Evolutionary conservation across 2,113 vertebrate genomes (phyloP).

Genomic region (Nycticorax nycticorax): DNA sequence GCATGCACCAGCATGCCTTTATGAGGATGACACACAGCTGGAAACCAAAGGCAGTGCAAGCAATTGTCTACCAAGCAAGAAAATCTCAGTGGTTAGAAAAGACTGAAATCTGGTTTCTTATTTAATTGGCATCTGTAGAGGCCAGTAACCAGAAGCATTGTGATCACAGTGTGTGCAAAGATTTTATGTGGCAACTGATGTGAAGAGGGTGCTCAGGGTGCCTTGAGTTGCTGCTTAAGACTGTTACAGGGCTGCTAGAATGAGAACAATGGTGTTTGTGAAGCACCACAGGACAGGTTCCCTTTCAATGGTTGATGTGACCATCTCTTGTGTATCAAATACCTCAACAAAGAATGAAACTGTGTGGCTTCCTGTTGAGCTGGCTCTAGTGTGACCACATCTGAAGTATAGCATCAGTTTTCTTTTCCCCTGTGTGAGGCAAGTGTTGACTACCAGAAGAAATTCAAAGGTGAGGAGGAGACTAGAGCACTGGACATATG

Average conservation of each 20-base stretch:
- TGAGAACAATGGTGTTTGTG: background rate
- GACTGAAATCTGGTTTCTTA: background rate
- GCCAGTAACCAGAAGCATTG: background rate
- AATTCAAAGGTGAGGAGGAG: background rate
- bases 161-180: background rate
- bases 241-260: background rate
- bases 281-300: background rate
- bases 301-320: background rate
- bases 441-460: background rate
- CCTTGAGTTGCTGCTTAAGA: background rate
- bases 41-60: background rate
- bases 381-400: background rate
- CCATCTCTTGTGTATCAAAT: accelerated
- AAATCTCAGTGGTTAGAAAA: background rate
- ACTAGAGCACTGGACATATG: background rate
- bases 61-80: background rate
- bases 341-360: background rate
- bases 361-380: background rate
- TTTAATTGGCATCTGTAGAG: background rate
- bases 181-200: background rate
- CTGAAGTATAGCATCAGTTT: background rate
- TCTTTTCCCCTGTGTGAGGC: background rate
- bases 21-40: background rate
- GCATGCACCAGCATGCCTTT: background rate
- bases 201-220: background rate